Conservation (phyloP, 1,140 invertebrate species). For the Lepidurus arcticus region DNA sequence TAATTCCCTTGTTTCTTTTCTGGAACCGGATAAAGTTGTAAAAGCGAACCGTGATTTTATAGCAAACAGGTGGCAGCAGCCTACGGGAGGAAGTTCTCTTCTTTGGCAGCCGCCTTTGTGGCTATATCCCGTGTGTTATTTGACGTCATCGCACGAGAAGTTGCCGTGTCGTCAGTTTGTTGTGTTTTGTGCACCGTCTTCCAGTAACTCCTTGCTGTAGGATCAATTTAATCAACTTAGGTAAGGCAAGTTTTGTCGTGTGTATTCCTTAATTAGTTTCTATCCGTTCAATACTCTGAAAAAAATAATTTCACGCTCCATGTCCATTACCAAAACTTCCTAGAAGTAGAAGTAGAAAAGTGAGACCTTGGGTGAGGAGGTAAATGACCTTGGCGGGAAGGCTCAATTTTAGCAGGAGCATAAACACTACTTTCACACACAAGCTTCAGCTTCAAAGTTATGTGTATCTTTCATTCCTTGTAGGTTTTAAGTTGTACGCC, state of each 20-base stretch:
- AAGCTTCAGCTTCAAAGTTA: background rate
- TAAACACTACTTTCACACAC: background rate
- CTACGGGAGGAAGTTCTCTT: background rate
- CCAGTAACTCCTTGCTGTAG: too few species aligned
- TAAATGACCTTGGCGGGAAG: conserved; percentile 14
- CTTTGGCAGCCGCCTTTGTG: background rate
- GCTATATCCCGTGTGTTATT: background rate
- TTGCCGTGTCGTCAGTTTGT: background rate
- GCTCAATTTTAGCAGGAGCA: background rate
- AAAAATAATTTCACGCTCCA: background rate
- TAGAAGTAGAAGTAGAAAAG: background rate
- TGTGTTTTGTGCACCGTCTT: background rate
- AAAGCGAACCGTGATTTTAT: background rate
- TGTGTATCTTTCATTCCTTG: background rate
- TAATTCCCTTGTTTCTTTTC: background rate
- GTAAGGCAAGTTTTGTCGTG: too few species aligned
- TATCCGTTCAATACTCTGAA: too few species aligned
- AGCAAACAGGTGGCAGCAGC: conserved; percentile 7
- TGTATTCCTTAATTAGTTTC: too few species aligned
- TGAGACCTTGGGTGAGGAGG: background rate
- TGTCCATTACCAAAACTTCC: background rate
- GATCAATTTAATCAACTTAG: too few species aligned
- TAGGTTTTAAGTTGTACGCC: background rate
- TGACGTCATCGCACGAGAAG: background rate
- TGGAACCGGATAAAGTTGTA: background rate